Base-by-base conservation (phyloP, 2,113 vertebrate species). In the Sinocyclocheilus maitianheensis region DNA sequence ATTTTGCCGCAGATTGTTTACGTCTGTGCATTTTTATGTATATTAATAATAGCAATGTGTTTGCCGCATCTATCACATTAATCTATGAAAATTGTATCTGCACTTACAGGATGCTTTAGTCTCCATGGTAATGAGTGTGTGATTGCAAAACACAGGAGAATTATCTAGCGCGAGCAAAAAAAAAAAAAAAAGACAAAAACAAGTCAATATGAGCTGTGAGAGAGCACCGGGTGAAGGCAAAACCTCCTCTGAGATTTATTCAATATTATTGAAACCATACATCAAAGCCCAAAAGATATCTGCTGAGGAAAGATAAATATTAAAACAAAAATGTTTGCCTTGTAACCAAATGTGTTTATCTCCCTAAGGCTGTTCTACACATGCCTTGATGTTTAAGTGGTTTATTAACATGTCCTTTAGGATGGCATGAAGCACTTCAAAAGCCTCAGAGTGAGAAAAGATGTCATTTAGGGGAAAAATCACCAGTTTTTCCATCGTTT, bases 11-110 rank as follows among this genome's bases (percentile, higher is more conserved):
- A 63, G 83, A 76, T 34, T 13, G 74, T 46, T 77, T n/a, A 18
- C 16, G n/a, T 43, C 10, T 26, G 58, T 55, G 48, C 13, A 37
- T n/a, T 58, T 16, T 60, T 43, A 62, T n/a, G 55, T 43, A 37
- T 60, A 80, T 62, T n/a, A 80, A 80, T n/a, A 80, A 80, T 60
- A 84, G 7, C 22, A 72, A 40, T 74, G 24, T 0, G 40, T 46
- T 67, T 65, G 51, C 67, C 1, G 26, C 34, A 58, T 58, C 69
- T 16, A 60, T 46, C 51, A 60, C 14, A 48, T 67, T 87, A 79
- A 84, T 87, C 63, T 65, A 51, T 51, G 43, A 78, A 69, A 67
- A 55, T 85, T 14, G 46, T 22, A 69, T 55, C 46, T 82, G 72
- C 84, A 71, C 1, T 67, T 69, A 67, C 62, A 71, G 6, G 63